phyloP scores from a whole-genome alignment of 2,888 invertebrate species.

The Fabriciana adippe region DNA sequence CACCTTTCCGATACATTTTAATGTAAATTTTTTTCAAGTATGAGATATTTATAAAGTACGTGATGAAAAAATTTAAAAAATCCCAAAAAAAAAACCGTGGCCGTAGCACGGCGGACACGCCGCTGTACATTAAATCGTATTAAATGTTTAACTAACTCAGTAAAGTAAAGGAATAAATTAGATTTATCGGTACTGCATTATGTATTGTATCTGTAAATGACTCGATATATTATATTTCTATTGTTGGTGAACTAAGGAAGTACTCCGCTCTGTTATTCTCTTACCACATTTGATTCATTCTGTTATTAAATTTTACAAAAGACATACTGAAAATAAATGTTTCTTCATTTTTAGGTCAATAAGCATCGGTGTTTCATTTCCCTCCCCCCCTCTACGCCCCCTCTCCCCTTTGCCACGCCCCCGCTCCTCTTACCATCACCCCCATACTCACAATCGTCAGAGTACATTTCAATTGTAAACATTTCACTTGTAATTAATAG shows the following conservation, averaged over 20 bases:
- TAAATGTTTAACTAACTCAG: slow-evolving; percentile 76
- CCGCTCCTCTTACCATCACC: slow-evolving; percentile 31
- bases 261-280: slow-evolving; percentile 78
- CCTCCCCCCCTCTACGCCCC: slow-evolving; percentile 29
- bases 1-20: slow-evolving; percentile 74
- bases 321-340: slow-evolving; percentile 87
- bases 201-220: slow-evolving; percentile 76
- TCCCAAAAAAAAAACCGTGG: slow-evolving; percentile 66
- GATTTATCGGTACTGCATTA: slow-evolving; percentile 78
- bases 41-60: slow-evolving; percentile 81
- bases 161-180: slow-evolving; percentile 75
- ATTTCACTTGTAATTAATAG: slow-evolving; percentile 12
- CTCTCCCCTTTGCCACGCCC: slow-evolving; percentile 35
- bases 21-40: slow-evolving; percentile 81
- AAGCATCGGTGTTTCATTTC: slow-evolving; percentile 82
- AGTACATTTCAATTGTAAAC: slow-evolving; percentile 13
- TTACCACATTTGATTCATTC: slow-evolving; percentile 79
- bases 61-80: slow-evolving; percentile 73
- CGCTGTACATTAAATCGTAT: slow-evolving; percentile 52
- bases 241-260: slow-evolving; percentile 76
- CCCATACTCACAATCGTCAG: slow-evolving; percentile 2
- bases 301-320: slow-evolving; percentile 84
- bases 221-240: slow-evolving; percentile 80
- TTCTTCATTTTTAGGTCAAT: slow-evolving; percentile 88
- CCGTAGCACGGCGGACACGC: slow-evolving; percentile 47